These are phyloP conservation scores for chimpanzee (Pan troglodytes) DNA, from an alignment of 2,113 vertebrate genomes.

Conservation along the genomic window NHGRI_mPanTro3-v2.1_pri NC_086015.1:191256501-191257000, in stretches of 20 bases:
- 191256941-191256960: not conserved
- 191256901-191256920: not conserved
- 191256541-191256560: not conserved
- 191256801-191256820: not conserved
- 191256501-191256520: not conserved
- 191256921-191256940: not conserved
- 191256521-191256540: not conserved
- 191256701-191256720: not conserved
- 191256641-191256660: not conserved
- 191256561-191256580: not conserved
- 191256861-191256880: not conserved
- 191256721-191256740: not conserved
- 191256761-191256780: not conserved
- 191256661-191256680: not conserved
- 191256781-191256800: not conserved
- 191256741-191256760: not conserved
- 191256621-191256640: not conserved
- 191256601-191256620: not conserved
- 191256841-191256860: not conserved
- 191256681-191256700: not conserved
- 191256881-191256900: not conserved
- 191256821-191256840: not conserved
- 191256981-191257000: not conserved
- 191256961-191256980: not conserved
- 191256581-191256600: not conserved